These are phyloP conservation scores for Cardiocondyla obscurior DNA, from an alignment of 1,140 invertebrate genomes.

Conservation along the genomic window DNA sequence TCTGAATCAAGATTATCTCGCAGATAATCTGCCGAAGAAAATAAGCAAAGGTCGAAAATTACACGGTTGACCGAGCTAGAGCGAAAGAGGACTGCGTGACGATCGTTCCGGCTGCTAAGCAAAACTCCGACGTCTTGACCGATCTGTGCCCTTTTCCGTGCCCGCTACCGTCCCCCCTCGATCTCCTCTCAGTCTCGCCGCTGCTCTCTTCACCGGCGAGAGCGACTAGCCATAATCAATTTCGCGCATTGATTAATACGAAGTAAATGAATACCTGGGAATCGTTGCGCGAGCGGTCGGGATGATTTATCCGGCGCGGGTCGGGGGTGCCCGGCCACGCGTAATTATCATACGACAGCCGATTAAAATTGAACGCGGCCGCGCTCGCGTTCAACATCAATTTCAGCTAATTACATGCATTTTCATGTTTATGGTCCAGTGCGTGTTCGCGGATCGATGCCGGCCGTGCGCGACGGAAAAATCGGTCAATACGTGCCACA, in stretches of 20 bases:
- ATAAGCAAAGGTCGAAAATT: slow-evolving; percentile 32
- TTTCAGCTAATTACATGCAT: slow-evolving; percentile 83
- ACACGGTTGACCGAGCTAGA: slow-evolving; percentile 49
- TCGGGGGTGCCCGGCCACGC: slow-evolving; percentile 76
- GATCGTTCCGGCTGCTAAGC: slow-evolving; percentile 31
- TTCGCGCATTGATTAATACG: slow-evolving; percentile 82
- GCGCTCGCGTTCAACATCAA: slow-evolving; percentile 79
- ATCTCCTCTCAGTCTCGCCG: not conserved
- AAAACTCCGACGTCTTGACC: not conserved
- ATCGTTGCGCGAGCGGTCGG: slow-evolving; percentile 67
- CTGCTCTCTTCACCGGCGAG: slow-evolving; percentile 67
- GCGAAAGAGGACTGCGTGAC: slow-evolving; percentile 39
- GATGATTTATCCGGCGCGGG: slow-evolving; percentile 82
- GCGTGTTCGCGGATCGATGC: slow-evolving; percentile 34
- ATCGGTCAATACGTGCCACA: slow-evolving; percentile 73
- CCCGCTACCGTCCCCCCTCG: not conserved
- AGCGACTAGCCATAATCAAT: slow-evolving; percentile 77
- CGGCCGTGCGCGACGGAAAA: slow-evolving; percentile 68
- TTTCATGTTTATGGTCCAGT: slow-evolving; percentile 77
- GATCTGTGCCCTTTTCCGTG: slow-evolving; percentile 20
- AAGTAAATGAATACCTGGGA: slow-evolving; percentile 82
- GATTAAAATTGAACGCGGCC: slow-evolving; percentile 81
- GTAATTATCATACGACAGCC: slow-evolving; percentile 84
- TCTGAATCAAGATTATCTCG: not conserved
- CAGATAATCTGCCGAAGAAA: not conserved